Base-by-base conservation (phyloP, 1,140 invertebrate genomes). In the Macrobrachium rosenbergii region DNA sequence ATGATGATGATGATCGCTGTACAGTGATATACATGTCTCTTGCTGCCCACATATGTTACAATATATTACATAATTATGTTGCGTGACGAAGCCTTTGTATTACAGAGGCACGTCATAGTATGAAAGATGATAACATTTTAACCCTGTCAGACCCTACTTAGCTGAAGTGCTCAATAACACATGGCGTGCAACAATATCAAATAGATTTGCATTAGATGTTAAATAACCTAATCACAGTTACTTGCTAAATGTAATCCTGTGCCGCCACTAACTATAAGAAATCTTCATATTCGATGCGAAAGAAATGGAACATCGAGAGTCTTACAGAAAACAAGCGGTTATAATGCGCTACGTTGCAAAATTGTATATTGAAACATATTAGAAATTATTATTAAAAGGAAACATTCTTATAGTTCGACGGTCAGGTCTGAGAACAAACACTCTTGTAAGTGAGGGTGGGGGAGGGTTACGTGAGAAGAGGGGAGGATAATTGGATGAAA, bases 1-100 rank as follows among this genome's bases (percentile, higher is more conserved):
- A 23, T 60, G 58, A 83, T 59, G 19, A 63, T 37, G 59, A 59
- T 58, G 59, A 21, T 58, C 37, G 76, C 83, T 84, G 83, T 84
- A 84, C 83, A 84, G 83, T 78, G 62, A 73, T 84, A 84, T 84
- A 84, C 83, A 84, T 72, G 75, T 84, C 83, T 78, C 83, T 84
- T 83, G 82, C 73, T 76, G 83, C 83, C 83, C 83, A 78, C 83
- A 58, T 84, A 84, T 78, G n/a, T 64, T 84, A 84, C 83, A 84
- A 17, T 84, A 78, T 84, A 76, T 58, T 84, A 84, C 83, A 72
- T 43, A 72, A 82, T 12, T 77, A 21, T 10, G 63, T 63, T 63
- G 63, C n/a, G 23, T 17, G 79, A 43, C 37, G 60, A n/a, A 37
- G 28, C 79, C 64, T 63, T 63, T 81, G 79, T 67, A 21, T 77